Base-by-base conservation (phyloP, 2,113 vertebrate species). In the Notarius quadriscutis region DNA sequence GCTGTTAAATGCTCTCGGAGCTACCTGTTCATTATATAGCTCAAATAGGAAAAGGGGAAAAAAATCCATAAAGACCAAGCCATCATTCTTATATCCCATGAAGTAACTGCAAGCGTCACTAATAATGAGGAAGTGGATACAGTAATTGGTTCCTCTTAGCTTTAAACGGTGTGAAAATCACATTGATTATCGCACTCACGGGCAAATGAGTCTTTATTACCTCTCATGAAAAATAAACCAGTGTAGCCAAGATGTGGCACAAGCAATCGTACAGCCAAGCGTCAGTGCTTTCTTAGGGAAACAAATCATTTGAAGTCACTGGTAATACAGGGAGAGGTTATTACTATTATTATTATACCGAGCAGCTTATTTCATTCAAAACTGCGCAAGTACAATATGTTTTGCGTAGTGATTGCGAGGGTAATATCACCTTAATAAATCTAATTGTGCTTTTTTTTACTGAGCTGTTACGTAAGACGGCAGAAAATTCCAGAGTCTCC, bases 101-200 rank as follows among this genome's bases (percentile, higher is more conserved):
- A 89, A 92, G 92, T 91, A 90, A 78, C 14, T 22, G n/a, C 85
- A 86, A 87, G 88, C 62, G 5, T 90, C 91, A 83, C 89, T 88
- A 87, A 60, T 94, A 94, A 94, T 93, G 93, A 94, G 90, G 83
- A 88, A 80, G 85, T 86, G 90, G 91, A 87, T 90, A 89, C 85
- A 84, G 89, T 92, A 91, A 92, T 87, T 88, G 90, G 87, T 84
- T 81, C 77, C 74, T 83, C 86, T 91, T 93, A 62, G 82, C 81
- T 92, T 92, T 92, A 93, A 94, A 89, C 91, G 89, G 90, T 86
- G 92, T 92, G 87, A 91, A 93, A 88, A 55, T 87, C 22, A 18
- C 91, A 92, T 89, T 90, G 92, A 92, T 93, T 92, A 87, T 80
- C 79, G 74, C 89, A 86, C 75, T 90, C 87, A 81, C 50, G 11